Conservation (phyloP, 2,888 invertebrate genomes). For the Calameuta filiformis region DNA sequence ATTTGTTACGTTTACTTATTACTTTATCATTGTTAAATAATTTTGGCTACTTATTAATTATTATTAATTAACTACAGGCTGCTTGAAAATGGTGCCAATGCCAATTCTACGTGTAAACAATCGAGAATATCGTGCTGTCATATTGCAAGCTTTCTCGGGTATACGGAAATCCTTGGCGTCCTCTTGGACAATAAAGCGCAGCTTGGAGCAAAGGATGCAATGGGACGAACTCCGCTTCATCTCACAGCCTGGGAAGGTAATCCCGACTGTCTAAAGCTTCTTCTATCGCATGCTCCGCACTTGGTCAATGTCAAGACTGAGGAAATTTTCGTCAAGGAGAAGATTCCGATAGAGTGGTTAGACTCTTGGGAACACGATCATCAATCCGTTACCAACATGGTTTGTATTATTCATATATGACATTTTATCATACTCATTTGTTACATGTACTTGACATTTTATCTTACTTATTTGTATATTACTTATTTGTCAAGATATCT, state of each 20-base stretch:
- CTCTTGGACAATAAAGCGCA: constrained; percentile 67
- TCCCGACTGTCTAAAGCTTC: constrained; percentile 63
- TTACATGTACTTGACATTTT: too few species aligned
- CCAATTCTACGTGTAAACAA: constrained; percentile 68
- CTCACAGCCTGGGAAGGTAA: constrained; percentile 68
- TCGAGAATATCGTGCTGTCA: constrained; percentile 68
- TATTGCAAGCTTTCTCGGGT: constrained; percentile 65
- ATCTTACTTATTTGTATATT: too few species aligned
- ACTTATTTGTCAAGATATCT: too few species aligned
- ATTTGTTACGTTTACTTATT: neutral
- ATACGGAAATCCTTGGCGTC: constrained; percentile 62
- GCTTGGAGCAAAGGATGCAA: constrained; percentile 63
- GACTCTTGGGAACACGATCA: constrained; percentile 69
- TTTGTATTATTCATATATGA: constrained; percentile 2
- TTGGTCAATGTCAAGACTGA: constrained; percentile 15
- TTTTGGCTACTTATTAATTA: too few species aligned
- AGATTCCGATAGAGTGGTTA: constrained; percentile 66
- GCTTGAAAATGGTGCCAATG: constrained; percentile 67
- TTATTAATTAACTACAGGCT: constrained; percentile 52
- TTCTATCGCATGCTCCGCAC: constrained; percentile 23
- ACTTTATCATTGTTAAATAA: neutral
- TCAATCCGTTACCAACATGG: constrained; percentile 24
- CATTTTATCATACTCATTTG: too few species aligned
- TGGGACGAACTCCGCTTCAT: constrained; percentile 68
- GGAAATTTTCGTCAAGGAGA: constrained; percentile 54